Evolutionary conservation across 1,140 invertebrate species (phyloP), one percentile per base, ranked within the genome.

Genomic region (Saccostrea echinata): DNA sequence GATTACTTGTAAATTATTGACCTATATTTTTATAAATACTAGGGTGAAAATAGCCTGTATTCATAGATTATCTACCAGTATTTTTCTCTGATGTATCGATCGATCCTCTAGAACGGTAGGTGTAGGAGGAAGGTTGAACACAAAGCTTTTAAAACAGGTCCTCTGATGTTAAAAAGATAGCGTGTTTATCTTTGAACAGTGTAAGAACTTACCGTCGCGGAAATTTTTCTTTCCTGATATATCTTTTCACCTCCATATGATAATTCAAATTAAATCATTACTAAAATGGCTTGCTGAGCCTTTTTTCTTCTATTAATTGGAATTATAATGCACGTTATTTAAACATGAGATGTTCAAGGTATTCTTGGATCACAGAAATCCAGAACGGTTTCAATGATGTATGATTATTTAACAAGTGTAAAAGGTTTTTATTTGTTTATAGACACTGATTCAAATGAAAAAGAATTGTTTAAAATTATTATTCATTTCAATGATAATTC

Each of bases 11-110:
- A 27, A 76, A 76, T 30, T 76, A 16, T 43, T 64, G 57, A 64
- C 57, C 57, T 64, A 64, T 64, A 64, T 76, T 76, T 76, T 27
- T 76, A 33, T 76, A 76, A 76, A 76, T 76, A 76, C 68, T 33
- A 30, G 68, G 68, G 16, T 76, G 68, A 76, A 76, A 76, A 27
- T 76, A 27, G 68, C 16, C 27, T 16, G 27, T 76, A 76, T 76
- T 76, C 18, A 33, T 27, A 76, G 68, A 76, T 76, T 64, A 76
- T 12, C 68, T 71, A 71, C 30, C 24, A 43, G 68, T 30, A 2
- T 61, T 30, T 16, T 30, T 76, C 27, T 76, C 24, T 76, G 68
- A 27, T 16, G 30, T 76, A 76, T 76, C 68, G 68, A 76, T 76
- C 27, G 68, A 27, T 27, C 27, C 68, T 33, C 55, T 43, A 43